Evolutionary conservation across 2,797 vertebrate genomes (phyloP), one percentile per base, ranked within the genome.

Genomic region (Cyclopterus lumpus): DNA sequence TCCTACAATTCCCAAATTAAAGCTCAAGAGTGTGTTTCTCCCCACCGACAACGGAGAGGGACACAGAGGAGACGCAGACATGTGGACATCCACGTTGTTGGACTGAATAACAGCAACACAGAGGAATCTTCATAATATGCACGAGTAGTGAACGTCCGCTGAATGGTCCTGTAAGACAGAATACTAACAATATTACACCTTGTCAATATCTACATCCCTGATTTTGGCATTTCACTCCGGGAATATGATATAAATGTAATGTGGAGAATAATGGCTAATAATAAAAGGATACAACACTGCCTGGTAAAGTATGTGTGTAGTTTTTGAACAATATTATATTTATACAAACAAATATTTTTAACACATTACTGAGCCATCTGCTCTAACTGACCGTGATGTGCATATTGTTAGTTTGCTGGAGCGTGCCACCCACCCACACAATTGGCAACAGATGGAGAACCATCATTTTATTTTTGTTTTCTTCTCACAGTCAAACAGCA

Each of bases 361-460:
- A 53, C 61, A 36, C 36, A 11, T 51, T 6, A 38, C 49, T 2
- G 55, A 67, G 53, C 60, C 73, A 64, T 80, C 67, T 74, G 71
- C 58, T 44, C 32, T 44, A 9, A 22, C 36, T 67, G n/a, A 28
- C 49, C 55, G 24, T 59, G 15, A 73, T 58, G 48, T 55, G 63
- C 66, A 74, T 81, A 79, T 77, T 71, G 66, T 66, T n/a, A n/a
- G 61, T 48, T 46, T 60, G 32, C 62, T 74, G 72, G 75, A 82
- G 48, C 24, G 9, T 24, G 40, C 20, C 67, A 15, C 36, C 48
- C 78, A 60, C 78, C 48, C 62, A 76, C 67, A 1, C 28, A 18
- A 42, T 8, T 60, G 73, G 36, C 71, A 64, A 71, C 66, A 73
- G 62, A 55, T 67, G 36, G 38, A 51, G 36, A 76, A 80, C 61